These are phyloP conservation scores for Homarus americanus DNA, from an alignment of 1,140 invertebrate species.

Conservation along the genomic window DNA sequence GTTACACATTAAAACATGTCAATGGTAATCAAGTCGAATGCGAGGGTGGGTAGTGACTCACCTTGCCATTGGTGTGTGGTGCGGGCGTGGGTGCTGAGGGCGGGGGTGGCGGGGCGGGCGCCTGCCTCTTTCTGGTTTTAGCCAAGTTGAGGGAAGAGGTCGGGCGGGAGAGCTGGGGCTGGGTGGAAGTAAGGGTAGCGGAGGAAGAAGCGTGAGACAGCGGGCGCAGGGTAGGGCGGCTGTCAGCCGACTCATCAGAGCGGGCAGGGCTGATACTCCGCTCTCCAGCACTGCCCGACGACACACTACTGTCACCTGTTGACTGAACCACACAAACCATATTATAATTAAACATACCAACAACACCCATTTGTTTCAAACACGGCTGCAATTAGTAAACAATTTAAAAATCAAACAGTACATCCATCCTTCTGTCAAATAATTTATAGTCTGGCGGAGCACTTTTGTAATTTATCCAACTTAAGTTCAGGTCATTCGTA, in stretches of 20 bases:
- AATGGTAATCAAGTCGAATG: no score
- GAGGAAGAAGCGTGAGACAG: background rate
- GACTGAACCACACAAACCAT: constrained; percentile 72
- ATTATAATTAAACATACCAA: background rate
- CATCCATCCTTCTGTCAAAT: no score
- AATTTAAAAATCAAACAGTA: no score
- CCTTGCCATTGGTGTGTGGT: constrained; percentile 75
- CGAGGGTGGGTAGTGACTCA: constrained; percentile 33
- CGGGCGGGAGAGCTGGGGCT: constrained; percentile 3
- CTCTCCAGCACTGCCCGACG: constrained; percentile 76
- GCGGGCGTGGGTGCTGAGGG: background rate
- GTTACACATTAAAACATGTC: no score
- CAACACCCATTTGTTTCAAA: no score
- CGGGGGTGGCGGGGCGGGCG: constrained; percentile 44
- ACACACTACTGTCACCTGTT: constrained; percentile 76
- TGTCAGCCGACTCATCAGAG: constrained; percentile 69
- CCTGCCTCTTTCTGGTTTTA: constrained; percentile 75
- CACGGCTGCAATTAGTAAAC: no score
- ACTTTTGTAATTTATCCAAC: no score
- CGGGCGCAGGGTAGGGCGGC: background rate
- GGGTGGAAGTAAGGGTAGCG: background rate
- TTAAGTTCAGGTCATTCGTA: no score
- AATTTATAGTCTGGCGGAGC: no score
- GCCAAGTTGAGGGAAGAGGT: constrained; percentile 67
- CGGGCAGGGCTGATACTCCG: constrained; percentile 75